These are phyloP conservation scores for Volucella inanis DNA, from an alignment of 2,888 invertebrate species.

Conservation along the genomic window DNA sequence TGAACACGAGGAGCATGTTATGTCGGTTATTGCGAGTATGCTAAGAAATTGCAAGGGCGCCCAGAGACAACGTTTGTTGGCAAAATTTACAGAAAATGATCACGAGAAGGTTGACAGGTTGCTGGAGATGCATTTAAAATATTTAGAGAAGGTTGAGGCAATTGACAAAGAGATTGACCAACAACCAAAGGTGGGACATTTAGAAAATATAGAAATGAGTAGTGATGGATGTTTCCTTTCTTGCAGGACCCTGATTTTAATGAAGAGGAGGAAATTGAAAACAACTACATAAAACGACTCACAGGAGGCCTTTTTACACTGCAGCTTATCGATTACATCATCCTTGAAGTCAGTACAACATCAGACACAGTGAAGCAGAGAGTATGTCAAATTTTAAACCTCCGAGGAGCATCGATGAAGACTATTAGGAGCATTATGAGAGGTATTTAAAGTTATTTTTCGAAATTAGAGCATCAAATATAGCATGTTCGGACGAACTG, in stretches of 20 bases:
- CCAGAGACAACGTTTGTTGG: conserved; percentile 94
- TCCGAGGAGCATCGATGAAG: conserved; percentile 95
- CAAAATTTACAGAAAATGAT: conserved; percentile 99
- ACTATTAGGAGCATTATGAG: conserved; percentile 96
- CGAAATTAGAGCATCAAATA: no score
- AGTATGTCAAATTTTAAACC: conserved; percentile 93
- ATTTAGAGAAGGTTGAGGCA: conserved; percentile 94
- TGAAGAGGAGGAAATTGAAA: conserved; percentile 92
- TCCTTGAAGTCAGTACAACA: conserved; percentile 89
- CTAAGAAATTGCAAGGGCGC: conserved; percentile 95
- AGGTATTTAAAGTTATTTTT: conserved; percentile 84
- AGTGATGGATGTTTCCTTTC: not conserved
- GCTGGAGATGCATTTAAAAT: conserved; percentile 98
- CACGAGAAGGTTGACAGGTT: conserved; percentile 98
- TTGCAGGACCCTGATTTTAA: conserved; percentile 82
- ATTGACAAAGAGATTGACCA: conserved; percentile 91
- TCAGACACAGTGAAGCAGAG: conserved; percentile 90
- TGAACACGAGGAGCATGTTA: conserved; percentile 97
- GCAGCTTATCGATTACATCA: conserved; percentile 95
- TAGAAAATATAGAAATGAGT: not conserved
- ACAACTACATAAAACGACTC: conserved; percentile 93
- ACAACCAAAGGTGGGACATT: conserved; percentile 80
- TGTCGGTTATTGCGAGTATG: conserved; percentile 96
- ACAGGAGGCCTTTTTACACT: conserved; percentile 98
- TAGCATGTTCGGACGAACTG: no score